These are phyloP conservation scores for Polypedilum pembai DNA, from an alignment of 1,140 invertebrate species.

Conservation along the genomic window DNA sequence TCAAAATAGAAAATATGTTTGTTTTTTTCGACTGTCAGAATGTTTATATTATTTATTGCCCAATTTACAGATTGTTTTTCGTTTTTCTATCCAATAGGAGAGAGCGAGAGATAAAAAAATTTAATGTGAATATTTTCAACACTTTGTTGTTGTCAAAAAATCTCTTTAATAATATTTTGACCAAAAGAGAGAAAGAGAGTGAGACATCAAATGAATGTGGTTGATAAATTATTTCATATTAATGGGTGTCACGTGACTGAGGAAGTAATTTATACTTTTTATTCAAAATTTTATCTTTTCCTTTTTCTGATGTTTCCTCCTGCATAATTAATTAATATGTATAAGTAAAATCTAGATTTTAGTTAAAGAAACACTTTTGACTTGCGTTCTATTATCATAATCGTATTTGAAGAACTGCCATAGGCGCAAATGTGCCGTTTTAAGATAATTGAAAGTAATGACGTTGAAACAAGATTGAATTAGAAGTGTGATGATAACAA, in stretches of 20 bases:
- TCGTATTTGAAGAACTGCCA: background rate
- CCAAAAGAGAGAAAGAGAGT: background rate
- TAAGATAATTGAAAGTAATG: slow-evolving; percentile 15
- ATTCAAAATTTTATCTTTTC: background rate
- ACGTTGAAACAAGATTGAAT: slow-evolving; percentile 2
- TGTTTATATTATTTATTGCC: background rate
- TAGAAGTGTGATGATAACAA: background rate
- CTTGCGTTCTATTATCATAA: background rate
- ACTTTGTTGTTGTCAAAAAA: background rate
- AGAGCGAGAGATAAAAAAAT: background rate
- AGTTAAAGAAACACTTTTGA: background rate
- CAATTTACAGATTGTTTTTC: background rate
- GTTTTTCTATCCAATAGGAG: background rate
- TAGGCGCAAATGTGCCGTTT: background rate
- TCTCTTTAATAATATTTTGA: background rate
- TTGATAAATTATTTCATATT: slow-evolving; percentile 8
- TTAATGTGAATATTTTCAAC: background rate
- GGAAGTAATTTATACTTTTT: background rate
- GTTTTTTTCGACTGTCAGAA: background rate
- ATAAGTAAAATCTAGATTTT: background rate
- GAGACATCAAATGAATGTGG: background rate
- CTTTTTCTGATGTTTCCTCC: background rate
- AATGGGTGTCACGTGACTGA: background rate
- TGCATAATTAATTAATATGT: background rate
- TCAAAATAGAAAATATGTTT: background rate